Percentiles rank a stretch among this genome's conserved stretches.
These are phyloP conservation scores for Melanerpes aurifrons DNA, from an alignment of 2,113 vertebrate species.

Conservation along the genomic window DNA sequence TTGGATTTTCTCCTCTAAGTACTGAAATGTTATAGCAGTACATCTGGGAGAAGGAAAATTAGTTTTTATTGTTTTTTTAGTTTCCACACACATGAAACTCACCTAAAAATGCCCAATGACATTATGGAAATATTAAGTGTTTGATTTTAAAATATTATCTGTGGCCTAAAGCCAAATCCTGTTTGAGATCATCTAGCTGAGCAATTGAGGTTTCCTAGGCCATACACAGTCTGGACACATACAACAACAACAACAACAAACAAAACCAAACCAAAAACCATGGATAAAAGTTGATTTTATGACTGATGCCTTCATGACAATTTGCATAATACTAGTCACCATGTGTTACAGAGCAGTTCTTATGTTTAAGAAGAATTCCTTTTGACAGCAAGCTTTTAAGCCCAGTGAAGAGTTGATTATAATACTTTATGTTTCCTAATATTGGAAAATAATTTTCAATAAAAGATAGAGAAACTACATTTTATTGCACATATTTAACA, in stretches of 20 bases:
- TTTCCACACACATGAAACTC: neutral
- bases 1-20: neutral
- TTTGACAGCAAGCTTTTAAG: neutral
- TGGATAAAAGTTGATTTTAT: neutral
- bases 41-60: neutral
- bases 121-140: neutral
- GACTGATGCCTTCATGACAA: neutral
- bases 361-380: neutral
- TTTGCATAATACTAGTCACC: neutral
- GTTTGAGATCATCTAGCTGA: neutral
- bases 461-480: slow-evolving; percentile 2
- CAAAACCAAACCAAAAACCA: no score
- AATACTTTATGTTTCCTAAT: slow-evolving; percentile 35
- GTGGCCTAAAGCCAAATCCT: neutral
- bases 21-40: rapidly evolving
- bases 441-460: neutral
- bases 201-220: neutral
- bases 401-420: neutral
- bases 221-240: neutral
- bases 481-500: slow-evolving; percentile 33
- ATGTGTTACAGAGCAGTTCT: neutral
- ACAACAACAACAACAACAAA: neutral
- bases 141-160: no score
- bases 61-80: neutral
- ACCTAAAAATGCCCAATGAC: neutral